phyloP scores from a whole-genome alignment of 2,113 vertebrate species.

The Pongo abelii region DNA sequence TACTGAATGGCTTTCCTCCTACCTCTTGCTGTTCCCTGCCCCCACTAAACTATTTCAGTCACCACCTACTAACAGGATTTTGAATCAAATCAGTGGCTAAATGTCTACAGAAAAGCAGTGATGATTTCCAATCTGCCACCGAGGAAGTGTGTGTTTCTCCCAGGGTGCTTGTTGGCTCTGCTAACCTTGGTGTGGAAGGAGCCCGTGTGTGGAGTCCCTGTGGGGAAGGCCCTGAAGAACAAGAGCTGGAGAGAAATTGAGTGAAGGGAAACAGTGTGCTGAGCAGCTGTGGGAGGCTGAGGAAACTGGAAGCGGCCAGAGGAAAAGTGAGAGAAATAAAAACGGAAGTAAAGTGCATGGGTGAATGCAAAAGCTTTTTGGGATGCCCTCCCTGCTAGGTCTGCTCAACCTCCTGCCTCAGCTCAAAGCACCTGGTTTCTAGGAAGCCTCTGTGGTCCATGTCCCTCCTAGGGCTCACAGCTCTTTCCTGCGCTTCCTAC shows the following conservation, averaged over 20 bases:
- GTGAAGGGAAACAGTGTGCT: not conserved
- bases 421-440: not conserved
- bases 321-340: not conserved
- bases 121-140: not conserved
- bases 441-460: not conserved
- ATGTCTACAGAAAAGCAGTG: not conserved
- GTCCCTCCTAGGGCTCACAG: not conserved
- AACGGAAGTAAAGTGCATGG: not conserved
- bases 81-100: not conserved
- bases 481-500: not conserved
- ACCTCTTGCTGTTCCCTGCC: not conserved
- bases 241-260: not conserved
- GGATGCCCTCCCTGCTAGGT: not conserved
- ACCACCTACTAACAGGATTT: not conserved
- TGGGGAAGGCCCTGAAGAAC: not conserved
- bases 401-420: not conserved
- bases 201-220: not conserved
- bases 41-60: not conserved
- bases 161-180: accelerated
- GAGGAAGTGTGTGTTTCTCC: not conserved
- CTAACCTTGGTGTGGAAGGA: no score
- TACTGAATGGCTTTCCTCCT: not conserved
- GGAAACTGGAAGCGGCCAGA: not conserved
- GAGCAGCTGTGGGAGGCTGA: not conserved
- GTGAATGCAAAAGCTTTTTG: not conserved